phyloP scores from a whole-genome alignment of 2,113 vertebrate species.

The Theropithecus gelada region DNA sequence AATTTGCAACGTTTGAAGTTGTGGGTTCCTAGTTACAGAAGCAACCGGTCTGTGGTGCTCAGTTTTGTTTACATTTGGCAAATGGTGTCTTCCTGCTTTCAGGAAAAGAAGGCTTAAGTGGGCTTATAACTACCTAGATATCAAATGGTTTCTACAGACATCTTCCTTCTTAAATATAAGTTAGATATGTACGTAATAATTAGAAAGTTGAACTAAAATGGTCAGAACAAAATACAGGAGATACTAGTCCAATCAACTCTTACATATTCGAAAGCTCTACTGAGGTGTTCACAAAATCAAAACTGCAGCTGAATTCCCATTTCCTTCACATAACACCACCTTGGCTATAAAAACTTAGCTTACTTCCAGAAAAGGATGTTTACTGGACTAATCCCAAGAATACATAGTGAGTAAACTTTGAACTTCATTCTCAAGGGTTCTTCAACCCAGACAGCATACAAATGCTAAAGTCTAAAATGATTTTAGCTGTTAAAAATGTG shows the following conservation, averaged over 20 bases:
- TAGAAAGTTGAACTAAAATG: conserved; percentile 29
- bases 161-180: conserved; percentile 41
- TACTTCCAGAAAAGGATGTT: neutral
- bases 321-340: neutral
- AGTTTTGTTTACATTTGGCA: conserved; percentile 40
- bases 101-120: conserved; percentile 33
- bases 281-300: neutral
- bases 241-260: neutral
- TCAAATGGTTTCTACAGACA: conserved; percentile 36
- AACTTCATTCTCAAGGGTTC: neutral
- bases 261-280: neutral
- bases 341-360: neutral
- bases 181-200: conserved; percentile 23
- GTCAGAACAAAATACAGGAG: neutral
- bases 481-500: neutral
- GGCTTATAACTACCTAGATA: conserved; percentile 40
- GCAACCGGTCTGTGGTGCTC: neutral
- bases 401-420: neutral
- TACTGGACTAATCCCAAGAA: neutral
- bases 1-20: neutral
- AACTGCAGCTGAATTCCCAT: neutral
- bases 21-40: neutral
- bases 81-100: conserved; percentile 47
- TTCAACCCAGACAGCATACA: neutral
- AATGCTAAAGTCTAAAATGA: neutral